Base-by-base conservation (phyloP, 2,888 invertebrate genomes). In the Ennomos quercinarius region DNA sequence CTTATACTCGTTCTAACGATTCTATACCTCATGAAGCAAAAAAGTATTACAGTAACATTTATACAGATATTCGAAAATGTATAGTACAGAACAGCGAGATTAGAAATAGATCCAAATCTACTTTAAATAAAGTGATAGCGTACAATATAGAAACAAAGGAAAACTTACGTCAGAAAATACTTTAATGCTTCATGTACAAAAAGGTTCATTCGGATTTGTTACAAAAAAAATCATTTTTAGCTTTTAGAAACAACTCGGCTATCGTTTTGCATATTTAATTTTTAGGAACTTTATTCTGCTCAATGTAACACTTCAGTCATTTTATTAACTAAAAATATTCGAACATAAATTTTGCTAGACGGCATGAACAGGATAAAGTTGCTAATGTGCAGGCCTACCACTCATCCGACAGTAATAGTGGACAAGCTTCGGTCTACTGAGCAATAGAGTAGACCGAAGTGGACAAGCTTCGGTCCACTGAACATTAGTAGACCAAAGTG, bases 1-100 rank as follows among this genome's bases (percentile, higher is more conserved):
- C 82, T 84, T 88, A 89, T 74, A 86, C 74, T 83, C 82, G 71
- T 75, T 76, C 89, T 90, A 90, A 87, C 85, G 81, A 83, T 85
- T 85, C 86, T 88, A 88, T 85, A 89, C 81, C 77, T 86, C 90
- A 91, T 91, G 91, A 91, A 91, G 91, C 91, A 91, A 81, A 88
- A 91, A 91, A 91, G 91, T 90, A 91, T 89, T 88, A 86, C 77
- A 86, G 57, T 59, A 57, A 62, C 62, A 63, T 86, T 27, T 83
- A 87, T 84, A 89, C 83, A 87, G 84, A 83, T 83, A 86, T 83
- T 83, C 74, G 72, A 83, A 84, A 86, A 82, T 82, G 69, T 84
- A 83, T 78, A 78, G 66, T 84, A 86, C 86, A 86, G 78, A 86
- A 87, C 84, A 82, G 83, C 84, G 70, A 84, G 81, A 84, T 83